A percentile compares a stretch with the other conserved stretches of the same genome.
Conservation (phyloP, 2,113 vertebrate genomes). For the Gallinago media region DNA sequence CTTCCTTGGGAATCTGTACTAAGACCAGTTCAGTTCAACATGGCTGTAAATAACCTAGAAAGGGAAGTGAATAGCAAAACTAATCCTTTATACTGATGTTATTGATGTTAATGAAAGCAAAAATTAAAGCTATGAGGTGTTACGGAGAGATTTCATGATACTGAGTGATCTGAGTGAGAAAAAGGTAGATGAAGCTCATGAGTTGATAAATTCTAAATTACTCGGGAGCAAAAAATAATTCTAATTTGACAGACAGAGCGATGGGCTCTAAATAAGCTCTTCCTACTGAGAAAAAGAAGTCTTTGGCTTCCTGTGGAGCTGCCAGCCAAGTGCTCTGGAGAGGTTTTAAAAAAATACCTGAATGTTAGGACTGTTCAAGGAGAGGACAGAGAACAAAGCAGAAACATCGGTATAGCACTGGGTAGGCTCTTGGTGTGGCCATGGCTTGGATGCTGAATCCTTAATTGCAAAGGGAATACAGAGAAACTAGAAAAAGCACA, state of each 20-base stretch:
- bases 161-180: background rate
- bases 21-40: background rate
- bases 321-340: background rate
- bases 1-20: background rate
- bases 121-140: background rate
- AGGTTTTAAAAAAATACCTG: background rate
- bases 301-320: background rate
- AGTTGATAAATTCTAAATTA: background rate
- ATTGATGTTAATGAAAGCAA: background rate
- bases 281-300: background rate
- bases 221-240: background rate
- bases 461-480: background rate
- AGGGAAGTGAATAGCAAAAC: background rate
- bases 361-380: background rate
- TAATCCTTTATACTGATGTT: background rate
- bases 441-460: background rate
- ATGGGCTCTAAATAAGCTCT: background rate
- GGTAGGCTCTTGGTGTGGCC: background rate
- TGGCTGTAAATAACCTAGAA: background rate
- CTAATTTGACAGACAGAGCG: background rate
- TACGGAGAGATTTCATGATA: background rate
- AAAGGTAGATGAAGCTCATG: background rate
- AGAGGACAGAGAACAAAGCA: background rate
- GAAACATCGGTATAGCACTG: background rate
- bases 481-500: background rate